phyloP scores from a whole-genome alignment of 1,140 invertebrate species.

The Nymphalis io region DNA sequence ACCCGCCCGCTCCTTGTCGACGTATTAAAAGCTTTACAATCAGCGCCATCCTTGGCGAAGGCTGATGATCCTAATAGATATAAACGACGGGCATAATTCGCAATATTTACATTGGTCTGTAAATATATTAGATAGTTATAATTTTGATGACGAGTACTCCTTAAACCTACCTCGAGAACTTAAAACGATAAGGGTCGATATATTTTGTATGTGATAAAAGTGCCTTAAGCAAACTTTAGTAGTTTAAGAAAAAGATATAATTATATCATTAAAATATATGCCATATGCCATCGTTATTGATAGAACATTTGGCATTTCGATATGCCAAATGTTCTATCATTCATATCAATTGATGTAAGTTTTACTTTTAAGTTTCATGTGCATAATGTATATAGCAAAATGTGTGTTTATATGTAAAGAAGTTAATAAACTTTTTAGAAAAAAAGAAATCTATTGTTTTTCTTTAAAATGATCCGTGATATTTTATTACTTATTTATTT shows the following conservation, averaged over 20 bases:
- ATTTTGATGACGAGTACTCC: constrained; percentile 30
- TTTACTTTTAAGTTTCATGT: constrained; percentile 22
- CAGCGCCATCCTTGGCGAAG: constrained; percentile 72
- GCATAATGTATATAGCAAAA: constrained; percentile 35
- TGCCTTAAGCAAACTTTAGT: constrained; percentile 33
- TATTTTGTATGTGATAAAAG: constrained; percentile 40
- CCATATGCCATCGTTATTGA: background rate
- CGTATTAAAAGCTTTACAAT: constrained; percentile 75
- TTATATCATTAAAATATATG: background rate
- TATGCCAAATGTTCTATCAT: no score
- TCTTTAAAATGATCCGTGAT: background rate
- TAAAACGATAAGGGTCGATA: constrained; percentile 25
- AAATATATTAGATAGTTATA: constrained; percentile 29
- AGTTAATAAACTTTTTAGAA: constrained; percentile 23
- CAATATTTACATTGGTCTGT: constrained; percentile 45
- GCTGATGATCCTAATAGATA: constrained; percentile 45
- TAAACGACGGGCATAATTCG: constrained; percentile 32
- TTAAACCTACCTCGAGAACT: constrained; percentile 34
- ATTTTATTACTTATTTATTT: no score
- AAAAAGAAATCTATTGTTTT: background rate
- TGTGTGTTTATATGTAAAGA: constrained; percentile 25
- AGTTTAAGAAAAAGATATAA: constrained; percentile 13
- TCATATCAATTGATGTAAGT: constrained; percentile 31
- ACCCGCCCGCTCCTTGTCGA: constrained; percentile 59
- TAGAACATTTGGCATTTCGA: background rate